Evolutionary conservation across 2,113 vertebrate species (phyloP), one percentile per base, ranked within the genome.

Genomic region (Eublepharis macularius): DNA sequence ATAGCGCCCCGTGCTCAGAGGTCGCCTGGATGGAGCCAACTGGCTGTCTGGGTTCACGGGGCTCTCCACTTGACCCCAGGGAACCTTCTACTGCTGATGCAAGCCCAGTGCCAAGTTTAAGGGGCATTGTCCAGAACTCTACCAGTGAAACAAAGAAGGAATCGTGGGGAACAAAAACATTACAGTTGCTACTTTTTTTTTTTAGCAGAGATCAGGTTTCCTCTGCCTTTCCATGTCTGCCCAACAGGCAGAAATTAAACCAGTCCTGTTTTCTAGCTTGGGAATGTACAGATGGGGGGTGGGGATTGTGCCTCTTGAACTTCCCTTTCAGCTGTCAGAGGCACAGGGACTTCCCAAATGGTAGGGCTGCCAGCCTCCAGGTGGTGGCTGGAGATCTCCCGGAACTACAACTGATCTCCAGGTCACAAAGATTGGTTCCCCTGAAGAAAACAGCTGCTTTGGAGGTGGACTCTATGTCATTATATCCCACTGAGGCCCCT

Each of bases 1-100:
- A 98, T 43, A 98, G 88, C 0, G 97, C 97, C 3, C 94, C 96
- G 0, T 93, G 95, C 47, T 94, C 90, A 1, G 95, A 91, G 0
- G 94, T 96, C 77, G 95, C 86, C 91, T 96, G 87, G 54, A 89
- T 60, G 16, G 83, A 82, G 74, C 75, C 84, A 36, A 36, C 72
- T 0, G 63, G 73, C 9, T 6, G 41, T 57, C 36, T 54, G 2
- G 91, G 91, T 93, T 95, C 95, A 86, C 21, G n/a, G 63, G 83
- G 57, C 49, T 29, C 97, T 36, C n/a, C 39, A 0, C 8, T 97
- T 74, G 94, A 92, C 83, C 95, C 96, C 92, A 95, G 91, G 2
- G 94, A 26, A 1, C 51, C 86, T 17, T 89, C 92, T 43, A 69
- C 78, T 1, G 57, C 26, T 1, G 51, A 39, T 7, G 41, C 4